A percentile compares a stretch with the other conserved stretches of the same genome.
These are phyloP conservation scores for Cataglyphis livida DNA, from an alignment of 2,888 invertebrate genomes.

Conservation along the genomic window DNA sequence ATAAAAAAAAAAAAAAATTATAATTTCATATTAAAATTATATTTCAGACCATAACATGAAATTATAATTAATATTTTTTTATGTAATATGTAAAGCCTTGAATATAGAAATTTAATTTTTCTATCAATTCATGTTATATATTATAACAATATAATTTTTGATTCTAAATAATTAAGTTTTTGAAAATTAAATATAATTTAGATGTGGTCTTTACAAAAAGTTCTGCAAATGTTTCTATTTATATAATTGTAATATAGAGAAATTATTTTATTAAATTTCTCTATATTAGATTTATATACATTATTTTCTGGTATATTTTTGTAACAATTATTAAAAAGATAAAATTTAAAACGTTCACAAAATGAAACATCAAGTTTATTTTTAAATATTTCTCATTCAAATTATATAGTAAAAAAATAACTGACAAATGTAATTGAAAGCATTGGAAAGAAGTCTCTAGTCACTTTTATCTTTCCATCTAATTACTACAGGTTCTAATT, in stretches of 20 bases:
- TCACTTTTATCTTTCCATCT: conserved; percentile 44
- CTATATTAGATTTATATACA: conserved; percentile 1
- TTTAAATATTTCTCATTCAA: conserved; percentile 2
- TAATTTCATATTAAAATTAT: background rate
- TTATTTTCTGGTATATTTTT: background rate
- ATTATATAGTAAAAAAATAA: background rate
- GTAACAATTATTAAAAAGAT: conserved; percentile 4
- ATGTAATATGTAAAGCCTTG: background rate
- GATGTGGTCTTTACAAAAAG: background rate
- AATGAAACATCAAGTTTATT: background rate
- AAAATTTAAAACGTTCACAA: background rate
- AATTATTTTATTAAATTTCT: background rate
- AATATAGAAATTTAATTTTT: conserved; percentile 1
- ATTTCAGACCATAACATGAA: background rate
- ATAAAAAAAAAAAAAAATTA: background rate
- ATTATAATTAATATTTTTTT: conserved; percentile 8
- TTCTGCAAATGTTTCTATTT: background rate
- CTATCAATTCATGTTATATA: background rate
- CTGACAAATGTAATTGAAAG: background rate
- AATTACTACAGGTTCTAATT: conserved; percentile 16
- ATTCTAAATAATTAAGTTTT: background rate
- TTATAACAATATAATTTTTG: background rate
- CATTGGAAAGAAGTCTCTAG: conserved; percentile 36
- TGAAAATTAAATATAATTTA: background rate
- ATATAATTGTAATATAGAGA: conserved; percentile 3